Conservation (phyloP, 2,888 invertebrate species). For the Heteropelma amictum region DNA sequence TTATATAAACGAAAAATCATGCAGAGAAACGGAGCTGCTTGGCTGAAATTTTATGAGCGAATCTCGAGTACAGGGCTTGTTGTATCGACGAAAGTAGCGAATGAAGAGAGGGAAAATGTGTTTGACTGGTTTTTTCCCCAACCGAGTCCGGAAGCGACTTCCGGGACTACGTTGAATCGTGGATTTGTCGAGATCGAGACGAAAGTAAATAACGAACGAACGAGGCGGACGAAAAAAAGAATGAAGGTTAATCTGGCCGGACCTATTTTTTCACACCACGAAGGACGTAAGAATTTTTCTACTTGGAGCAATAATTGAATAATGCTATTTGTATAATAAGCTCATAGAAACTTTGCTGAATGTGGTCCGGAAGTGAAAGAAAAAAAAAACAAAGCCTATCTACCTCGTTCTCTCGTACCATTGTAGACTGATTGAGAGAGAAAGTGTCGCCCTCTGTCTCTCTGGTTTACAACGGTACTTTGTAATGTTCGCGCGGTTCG, state of each 20-base stretch:
- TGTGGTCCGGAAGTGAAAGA: conserved; percentile 27
- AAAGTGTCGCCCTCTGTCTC: not conserved
- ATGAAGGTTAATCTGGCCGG: conserved; percentile 36
- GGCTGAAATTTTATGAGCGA: conserved; percentile 13
- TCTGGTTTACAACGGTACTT: conserved; percentile 26
- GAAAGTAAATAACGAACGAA: conserved; percentile 32
- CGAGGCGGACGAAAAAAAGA: conserved; percentile 51
- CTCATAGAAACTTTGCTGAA: conserved; percentile 41
- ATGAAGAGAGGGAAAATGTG: not conserved
- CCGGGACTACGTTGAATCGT: not conserved
- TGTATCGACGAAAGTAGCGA: conserved; percentile 11
- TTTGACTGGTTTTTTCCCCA: not conserved
- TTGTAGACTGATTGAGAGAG: conserved; percentile 11
- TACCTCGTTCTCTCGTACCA: conserved; percentile 48
- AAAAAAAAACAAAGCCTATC: conserved; percentile 34
- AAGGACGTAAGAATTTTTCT: conserved; percentile 52
- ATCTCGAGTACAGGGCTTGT: conserved; percentile 14
- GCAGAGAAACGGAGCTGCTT: not conserved
- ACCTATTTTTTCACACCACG: conserved; percentile 63
- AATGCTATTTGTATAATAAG: conserved; percentile 37
- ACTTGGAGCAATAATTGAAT: conserved; percentile 52
- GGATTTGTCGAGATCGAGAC: not conserved
- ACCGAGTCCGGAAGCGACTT: not conserved
- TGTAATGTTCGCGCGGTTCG: conserved; percentile 39
- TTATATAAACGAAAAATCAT: not conserved